Base-by-base conservation (phyloP, 2,888 invertebrate genomes). In the Napeogenes sylphis region DNA sequence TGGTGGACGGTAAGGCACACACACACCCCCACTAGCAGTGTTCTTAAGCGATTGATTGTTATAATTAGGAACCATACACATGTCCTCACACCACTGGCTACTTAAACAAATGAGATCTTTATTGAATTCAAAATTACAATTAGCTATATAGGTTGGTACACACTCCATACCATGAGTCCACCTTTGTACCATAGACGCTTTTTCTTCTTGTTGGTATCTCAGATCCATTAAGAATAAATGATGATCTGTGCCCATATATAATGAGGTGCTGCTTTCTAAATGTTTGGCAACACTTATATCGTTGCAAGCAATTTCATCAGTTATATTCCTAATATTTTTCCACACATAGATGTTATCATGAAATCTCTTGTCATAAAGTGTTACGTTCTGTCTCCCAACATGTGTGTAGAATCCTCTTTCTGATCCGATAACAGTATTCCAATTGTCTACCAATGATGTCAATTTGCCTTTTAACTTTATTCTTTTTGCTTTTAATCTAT, bases 91-190 rank as follows among this genome's bases (percentile, higher is more conserved):
- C 86, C 88, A 87, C 58, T 90, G 90, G 68, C 91, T 90, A 63
- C 80, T 75, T 45, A 90, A 66, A 64, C 82, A 81, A 2, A 90
- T 70, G 33, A 90, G 69, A 66, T 89, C 85, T 63, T 83, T 85
- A 59, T 79, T 79, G 56, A 73, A 70, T 58, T 86, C 88, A 73
- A 84, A 85, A 61, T 78, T 74, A 33, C 80, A 76, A 30, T 84
- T 75, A 4, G 81, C 74, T 47, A 90, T 83, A 58, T 89, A 85
- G 1, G 91, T 80, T 0, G 92, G 92, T 4, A 86, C 75, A 64
- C 85, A 86, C 68, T 90, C 84, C 77, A 92, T 91, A 4, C 91
- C 91, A 68, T 93, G 93, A 0, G 89, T 92, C 92, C 92, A 93
- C 64, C 92, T 83, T 68, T 91, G 91, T 4, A 89, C 74, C 0